phyloP scores from a whole-genome alignment of 2,113 vertebrate species.

The Lathamus discolor region DNA sequence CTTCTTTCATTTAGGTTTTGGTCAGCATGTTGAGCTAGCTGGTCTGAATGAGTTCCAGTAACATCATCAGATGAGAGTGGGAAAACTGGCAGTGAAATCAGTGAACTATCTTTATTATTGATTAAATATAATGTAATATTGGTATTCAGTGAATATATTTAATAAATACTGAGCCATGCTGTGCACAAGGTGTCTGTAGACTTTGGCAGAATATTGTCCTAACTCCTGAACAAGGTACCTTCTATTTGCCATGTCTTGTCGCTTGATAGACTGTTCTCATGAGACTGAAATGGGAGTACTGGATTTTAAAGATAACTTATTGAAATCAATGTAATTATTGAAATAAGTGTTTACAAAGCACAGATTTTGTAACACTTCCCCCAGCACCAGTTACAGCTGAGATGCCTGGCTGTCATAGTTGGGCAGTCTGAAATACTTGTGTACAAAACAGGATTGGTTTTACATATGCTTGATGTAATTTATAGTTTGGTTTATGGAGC shows the following conservation, averaged over 20 bases:
- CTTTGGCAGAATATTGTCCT: not conserved
- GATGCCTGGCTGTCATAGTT: not conserved
- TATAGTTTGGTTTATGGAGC: not conserved
- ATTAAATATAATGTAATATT: not conserved
- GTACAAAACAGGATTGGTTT: not conserved
- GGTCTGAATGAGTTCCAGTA: not conserved
- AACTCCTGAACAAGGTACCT: not conserved
- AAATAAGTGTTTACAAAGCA: not conserved
- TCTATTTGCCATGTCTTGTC: not conserved
- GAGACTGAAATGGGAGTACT: not conserved
- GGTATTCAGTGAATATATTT: not conserved
- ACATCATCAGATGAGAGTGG: not conserved
- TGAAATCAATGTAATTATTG: not conserved
- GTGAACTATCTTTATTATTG: not conserved
- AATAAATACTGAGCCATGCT: not conserved
- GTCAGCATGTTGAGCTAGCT: not conserved
- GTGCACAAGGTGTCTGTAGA: not conserved
- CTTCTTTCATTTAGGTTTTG: not conserved
- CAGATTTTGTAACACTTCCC: not conserved
- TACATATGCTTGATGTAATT: not conserved
- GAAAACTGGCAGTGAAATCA: not conserved
- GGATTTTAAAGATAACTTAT: not conserved
- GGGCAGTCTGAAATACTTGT: not conserved
- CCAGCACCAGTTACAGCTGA: not conserved
- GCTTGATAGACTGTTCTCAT: not conserved